phyloP scores from a whole-genome alignment of 1,140 invertebrate species.

The Glomeris maerens region DNA sequence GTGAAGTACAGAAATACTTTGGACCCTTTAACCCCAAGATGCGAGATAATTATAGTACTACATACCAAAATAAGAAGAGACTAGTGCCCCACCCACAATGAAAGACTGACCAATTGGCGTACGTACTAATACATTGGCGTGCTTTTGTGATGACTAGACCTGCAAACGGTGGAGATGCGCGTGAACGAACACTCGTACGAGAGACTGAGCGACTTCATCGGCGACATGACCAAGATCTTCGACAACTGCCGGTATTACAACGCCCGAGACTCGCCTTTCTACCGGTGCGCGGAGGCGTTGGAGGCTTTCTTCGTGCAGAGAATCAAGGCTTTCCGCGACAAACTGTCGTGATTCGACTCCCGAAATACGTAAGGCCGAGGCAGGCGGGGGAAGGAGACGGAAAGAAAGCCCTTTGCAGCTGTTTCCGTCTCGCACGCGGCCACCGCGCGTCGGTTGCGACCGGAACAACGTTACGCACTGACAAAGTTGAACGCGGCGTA shows the following conservation, averaged over 20 bases:
- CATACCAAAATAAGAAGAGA: background rate
- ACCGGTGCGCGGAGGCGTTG: conserved; percentile 82
- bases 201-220: conserved; percentile 84
- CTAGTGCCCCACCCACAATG: too few species aligned
- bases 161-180: conserved; percentile 80
- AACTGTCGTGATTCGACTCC: conserved; percentile 15
- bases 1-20: conserved; percentile 20
- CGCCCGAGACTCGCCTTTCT: conserved; percentile 85
- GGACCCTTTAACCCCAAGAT: conserved; percentile 1
- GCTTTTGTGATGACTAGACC: conserved; percentile 47
- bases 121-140: background rate
- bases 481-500: too few species aligned
- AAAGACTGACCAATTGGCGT: too few species aligned
- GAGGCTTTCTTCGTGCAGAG: conserved; percentile 83
- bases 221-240: conserved; percentile 95
- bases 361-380: too few species aligned
- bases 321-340: conserved; percentile 31
- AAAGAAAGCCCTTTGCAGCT: too few species aligned
- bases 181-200: conserved; percentile 69
- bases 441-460: too few species aligned
- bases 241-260: conserved; percentile 97
- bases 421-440: too few species aligned
- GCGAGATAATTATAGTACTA: too few species aligned
- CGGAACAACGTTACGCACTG: too few species aligned
- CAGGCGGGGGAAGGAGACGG: too few species aligned